Evolutionary conservation across 2,797 vertebrate species (phyloP).

Genomic region (Enteromius radiatus): DNA sequence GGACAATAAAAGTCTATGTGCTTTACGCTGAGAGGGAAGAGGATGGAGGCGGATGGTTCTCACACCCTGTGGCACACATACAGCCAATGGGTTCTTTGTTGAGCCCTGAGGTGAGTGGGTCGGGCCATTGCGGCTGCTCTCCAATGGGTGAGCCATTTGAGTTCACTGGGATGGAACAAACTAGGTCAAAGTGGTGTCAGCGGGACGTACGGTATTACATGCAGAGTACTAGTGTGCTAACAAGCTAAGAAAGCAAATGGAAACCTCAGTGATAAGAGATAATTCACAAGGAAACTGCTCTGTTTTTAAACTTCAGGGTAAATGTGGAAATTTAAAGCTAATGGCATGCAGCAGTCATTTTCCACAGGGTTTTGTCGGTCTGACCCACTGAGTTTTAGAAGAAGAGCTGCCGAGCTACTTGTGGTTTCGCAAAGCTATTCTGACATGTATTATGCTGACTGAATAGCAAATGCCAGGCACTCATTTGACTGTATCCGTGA

Average conservation of each 20-base stretch:
- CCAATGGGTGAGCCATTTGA: conserved; percentile 42
- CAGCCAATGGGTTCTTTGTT: conserved; percentile 38
- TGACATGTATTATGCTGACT: conserved; percentile 27
- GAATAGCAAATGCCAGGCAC: conserved; percentile 21
- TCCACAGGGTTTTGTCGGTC: conserved; percentile 12
- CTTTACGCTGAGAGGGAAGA: conserved; percentile 22
- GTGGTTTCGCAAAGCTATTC: conserved; percentile 17
- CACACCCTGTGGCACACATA: conserved; percentile 38
- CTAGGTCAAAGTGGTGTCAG: conserved; percentile 39
- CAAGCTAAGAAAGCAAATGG: conserved; percentile 15
- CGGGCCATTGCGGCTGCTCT: conserved; percentile 36
- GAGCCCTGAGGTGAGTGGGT: conserved; percentile 45
- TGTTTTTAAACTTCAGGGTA: not conserved
- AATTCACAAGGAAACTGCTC: conserved; percentile 19
- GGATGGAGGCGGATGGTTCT: conserved; percentile 37
- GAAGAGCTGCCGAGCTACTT: conserved; percentile 11
- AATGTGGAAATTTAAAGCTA: conserved; percentile 21
- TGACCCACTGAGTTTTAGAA: conserved; percentile 21
- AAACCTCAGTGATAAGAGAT: not conserved
- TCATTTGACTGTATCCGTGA: conserved; percentile 34
- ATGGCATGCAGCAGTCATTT: not conserved
- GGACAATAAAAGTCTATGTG: conserved; percentile 61
- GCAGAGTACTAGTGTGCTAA: not conserved
- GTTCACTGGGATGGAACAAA: conserved; percentile 48
- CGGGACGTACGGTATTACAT: not conserved